Conservation (phyloP, 2,797 vertebrate genomes). For the Pipistrellus kuhlii region DNA sequence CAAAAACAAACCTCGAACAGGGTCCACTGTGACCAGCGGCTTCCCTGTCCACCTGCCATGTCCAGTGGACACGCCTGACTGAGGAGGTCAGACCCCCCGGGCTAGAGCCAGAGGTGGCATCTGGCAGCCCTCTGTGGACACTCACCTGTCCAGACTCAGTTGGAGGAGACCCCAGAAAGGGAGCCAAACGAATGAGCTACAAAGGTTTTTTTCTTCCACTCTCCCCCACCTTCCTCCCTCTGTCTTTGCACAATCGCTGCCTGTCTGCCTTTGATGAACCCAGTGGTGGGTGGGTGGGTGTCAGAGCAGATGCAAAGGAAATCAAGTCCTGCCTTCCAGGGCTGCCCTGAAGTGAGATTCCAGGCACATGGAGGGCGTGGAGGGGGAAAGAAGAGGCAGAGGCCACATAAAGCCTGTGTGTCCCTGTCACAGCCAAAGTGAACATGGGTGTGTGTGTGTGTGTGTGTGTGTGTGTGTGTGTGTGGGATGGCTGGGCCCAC, state of each 20-base stretch:
- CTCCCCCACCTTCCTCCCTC: neutral
- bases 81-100: neutral
- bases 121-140: neutral
- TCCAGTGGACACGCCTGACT: neutral
- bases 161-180: neutral
- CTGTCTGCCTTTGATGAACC: neutral
- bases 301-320: neutral
- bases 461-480: too few relatives aligned
- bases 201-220: neutral
- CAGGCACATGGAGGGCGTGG: neutral
- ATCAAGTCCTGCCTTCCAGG: neutral
- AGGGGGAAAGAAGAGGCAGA: neutral
- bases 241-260: neutral
- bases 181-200: neutral
- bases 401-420: fast-evolving
- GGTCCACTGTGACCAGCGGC: neutral
- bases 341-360: neutral
- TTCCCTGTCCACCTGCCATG: neutral
- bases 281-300: neutral
- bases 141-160: neutral
- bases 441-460: too few relatives aligned
- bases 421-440: neutral
- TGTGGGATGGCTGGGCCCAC: too few relatives aligned
- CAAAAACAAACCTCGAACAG: conserved; percentile 7
- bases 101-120: neutral